Base-by-base conservation (phyloP, 2,113 vertebrate genomes). In the Argyrosomus japonicus region DNA sequence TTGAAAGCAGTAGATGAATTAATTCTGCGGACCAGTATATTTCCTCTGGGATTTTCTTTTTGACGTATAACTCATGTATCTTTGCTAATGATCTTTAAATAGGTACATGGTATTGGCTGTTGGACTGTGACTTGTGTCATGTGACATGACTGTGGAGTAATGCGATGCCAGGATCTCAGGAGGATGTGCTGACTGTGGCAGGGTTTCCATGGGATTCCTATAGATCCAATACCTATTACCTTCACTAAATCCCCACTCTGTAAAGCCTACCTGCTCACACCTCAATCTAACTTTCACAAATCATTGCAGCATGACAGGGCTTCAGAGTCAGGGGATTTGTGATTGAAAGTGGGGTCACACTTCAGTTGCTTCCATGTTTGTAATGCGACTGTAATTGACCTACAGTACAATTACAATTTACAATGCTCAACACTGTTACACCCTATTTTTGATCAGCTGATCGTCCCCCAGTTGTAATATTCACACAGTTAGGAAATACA, bases 151-250 rank as follows among this genome's bases (percentile, higher is more conserved):
- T 27, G 47, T 50, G 64, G 77, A 45, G 10, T 50, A 58, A 78
- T 65, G 58, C 6, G 17, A 71, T 45, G 64, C 51, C 69, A 60
- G 50, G 58, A 78, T 89, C 82, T 88, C 58, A 76, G 75, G 83
- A 90, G 87, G 83, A 87, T 83, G 80, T 75, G 71, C 54, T 85
- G 56, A 72, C 65, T 54, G 65, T 58, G 56, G 15, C 69, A 45
- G 50, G 70, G 63, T 64, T 80, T 89, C 84, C 32, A 29, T 36
- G 75, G 80, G 86, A 89, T 87, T 90, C 84, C 62, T 77, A 64
- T 76, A 82, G 82, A 90, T 91, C 87, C 79, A 58, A 88, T 82
- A 83, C 69, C 86, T 85, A 91, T 88, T 91, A 89, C 84, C 50
- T 64, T 75, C 47, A 40, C 72, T 85, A 87, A 90, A 89, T 86